Percentiles rank a stretch among this genome's conserved stretches.
These are phyloP conservation scores for Prietella phreatophila DNA, from an alignment of 2,113 vertebrate species.

Conservation along the genomic window DNA sequence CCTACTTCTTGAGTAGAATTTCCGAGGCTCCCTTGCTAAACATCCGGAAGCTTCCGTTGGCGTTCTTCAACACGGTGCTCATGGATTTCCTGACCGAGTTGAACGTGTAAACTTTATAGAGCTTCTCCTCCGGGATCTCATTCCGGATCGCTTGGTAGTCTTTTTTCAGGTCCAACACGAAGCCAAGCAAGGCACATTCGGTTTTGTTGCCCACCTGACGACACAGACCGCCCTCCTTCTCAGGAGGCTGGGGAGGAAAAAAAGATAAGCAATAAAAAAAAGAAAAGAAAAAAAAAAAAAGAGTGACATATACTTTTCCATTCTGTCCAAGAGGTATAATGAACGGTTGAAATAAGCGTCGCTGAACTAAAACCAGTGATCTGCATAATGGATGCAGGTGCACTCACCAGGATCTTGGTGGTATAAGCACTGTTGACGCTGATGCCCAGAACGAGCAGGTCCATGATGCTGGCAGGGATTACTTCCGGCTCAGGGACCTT, in stretches of 20 bases:
- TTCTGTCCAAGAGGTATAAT: neutral
- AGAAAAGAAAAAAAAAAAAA: too few species aligned
- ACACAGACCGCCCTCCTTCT: constrained; percentile 96
- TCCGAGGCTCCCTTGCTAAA: constrained; percentile 99
- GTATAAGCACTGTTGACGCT: constrained; percentile 97
- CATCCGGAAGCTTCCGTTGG: constrained; percentile 95
- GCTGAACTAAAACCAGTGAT: too few species aligned
- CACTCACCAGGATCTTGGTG: constrained; percentile 93
- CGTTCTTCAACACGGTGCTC: constrained; percentile 97
- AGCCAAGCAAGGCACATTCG: constrained; percentile 98
- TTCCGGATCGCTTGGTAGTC: constrained; percentile 95
- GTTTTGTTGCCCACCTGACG: constrained; percentile 99
- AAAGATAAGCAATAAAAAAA: neutral
- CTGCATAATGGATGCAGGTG: neutral
- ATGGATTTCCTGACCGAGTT: constrained; percentile 98
- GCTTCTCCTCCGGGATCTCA: constrained; percentile 95
- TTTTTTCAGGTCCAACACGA: constrained; percentile 88
- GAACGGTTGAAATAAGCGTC: neutral
- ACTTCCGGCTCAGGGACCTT: constrained; percentile 87
- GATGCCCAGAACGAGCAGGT: constrained; percentile 89
- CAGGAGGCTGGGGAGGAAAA: constrained; percentile 78
- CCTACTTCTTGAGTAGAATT: constrained; percentile 98
- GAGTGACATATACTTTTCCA: neutral
- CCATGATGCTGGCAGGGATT: constrained; percentile 82
- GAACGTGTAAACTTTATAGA: constrained; percentile 99